Evolutionary conservation across 1,140 invertebrate genomes (phyloP).

Genomic region (Yoshiicerus persimilis): DNA sequence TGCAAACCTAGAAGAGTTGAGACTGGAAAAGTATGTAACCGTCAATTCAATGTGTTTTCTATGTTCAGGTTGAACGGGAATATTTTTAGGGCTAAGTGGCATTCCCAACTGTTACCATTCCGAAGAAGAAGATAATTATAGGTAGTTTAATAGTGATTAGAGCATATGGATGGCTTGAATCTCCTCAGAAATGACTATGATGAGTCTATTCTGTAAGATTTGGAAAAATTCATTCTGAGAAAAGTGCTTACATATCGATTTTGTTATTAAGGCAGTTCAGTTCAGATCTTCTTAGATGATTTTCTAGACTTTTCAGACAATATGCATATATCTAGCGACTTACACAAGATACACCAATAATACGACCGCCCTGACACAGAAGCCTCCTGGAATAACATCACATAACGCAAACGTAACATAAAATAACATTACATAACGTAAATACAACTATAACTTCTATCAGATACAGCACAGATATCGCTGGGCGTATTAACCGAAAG

Average conservation of each 20-base stretch:
- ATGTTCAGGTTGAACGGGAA: not conserved
- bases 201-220: slow-evolving; percentile 31
- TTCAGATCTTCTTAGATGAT: slow-evolving; percentile 12
- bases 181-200: slow-evolving; percentile 5
- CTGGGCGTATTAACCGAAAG: not conserved
- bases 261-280: slow-evolving; percentile 45
- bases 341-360: not conserved
- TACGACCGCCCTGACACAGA: not conserved
- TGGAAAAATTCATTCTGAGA: slow-evolving; percentile 39
- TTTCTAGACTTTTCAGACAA: not conserved
- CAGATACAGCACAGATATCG: not conserved
- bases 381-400: not conserved
- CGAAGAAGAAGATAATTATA: slow-evolving; percentile 40
- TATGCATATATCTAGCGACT: not conserved
- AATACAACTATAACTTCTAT: not conserved
- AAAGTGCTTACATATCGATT: slow-evolving; percentile 46
- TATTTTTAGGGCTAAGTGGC: slow-evolving; percentile 22
- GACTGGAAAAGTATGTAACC: not conserved
- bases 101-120: slow-evolving; percentile 39
- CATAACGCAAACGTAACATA: slow-evolving; percentile 6
- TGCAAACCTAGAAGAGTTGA: not conserved
- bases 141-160: slow-evolving; percentile 44
- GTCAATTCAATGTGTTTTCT: not conserved
- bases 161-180: slow-evolving; percentile 27
- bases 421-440: not conserved